These are phyloP conservation scores for Stictocephala bisonia DNA, from an alignment of 2,888 invertebrate genomes.

Conservation along the genomic window DNA sequence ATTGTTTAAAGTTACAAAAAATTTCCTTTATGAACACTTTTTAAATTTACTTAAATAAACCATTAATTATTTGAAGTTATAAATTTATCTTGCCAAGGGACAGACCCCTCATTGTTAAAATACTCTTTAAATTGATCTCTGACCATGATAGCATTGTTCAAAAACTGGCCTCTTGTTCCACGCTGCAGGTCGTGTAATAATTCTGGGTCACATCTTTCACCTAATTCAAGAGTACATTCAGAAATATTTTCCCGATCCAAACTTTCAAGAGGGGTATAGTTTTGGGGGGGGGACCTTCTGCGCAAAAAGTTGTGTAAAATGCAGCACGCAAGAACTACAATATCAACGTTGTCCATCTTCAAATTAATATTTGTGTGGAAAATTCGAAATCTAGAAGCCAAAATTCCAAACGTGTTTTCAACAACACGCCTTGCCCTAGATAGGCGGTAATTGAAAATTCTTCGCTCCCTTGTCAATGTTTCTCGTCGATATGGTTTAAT, in stretches of 20 bases:
- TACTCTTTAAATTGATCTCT: conserved; percentile 49
- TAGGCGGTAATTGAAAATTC: conserved; percentile 43
- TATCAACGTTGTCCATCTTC: conserved; percentile 34
- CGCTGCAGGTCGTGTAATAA: conserved; percentile 43
- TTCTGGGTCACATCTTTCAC: conserved; percentile 44
- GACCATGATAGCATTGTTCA: conserved; percentile 39
- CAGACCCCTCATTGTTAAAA: conserved; percentile 49
- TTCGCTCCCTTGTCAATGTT: conserved; percentile 34
- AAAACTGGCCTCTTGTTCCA: conserved; percentile 44
- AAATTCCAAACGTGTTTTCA: conserved; percentile 43
- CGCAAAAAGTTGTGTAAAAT: conserved; percentile 45
- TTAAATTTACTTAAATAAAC: too few species aligned
- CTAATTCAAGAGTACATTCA: conserved; percentile 41
- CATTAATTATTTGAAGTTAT: too few species aligned
- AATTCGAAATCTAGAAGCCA: conserved; percentile 34
- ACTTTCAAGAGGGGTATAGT: conserved; percentile 29
- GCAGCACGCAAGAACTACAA: conserved; percentile 42
- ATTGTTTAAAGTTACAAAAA: conserved; percentile 44
- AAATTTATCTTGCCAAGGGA: conserved; percentile 48
- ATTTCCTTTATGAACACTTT: neutral
- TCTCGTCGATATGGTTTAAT: conserved; percentile 39
- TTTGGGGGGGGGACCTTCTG: conserved; percentile 21
- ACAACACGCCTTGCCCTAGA: conserved; percentile 39
- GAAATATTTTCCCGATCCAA: conserved; percentile 39
- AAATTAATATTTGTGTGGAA: conserved; percentile 44